Evolutionary conservation across 1,140 invertebrate species (phyloP).

Genomic region (Scylla paramamosain): DNA sequence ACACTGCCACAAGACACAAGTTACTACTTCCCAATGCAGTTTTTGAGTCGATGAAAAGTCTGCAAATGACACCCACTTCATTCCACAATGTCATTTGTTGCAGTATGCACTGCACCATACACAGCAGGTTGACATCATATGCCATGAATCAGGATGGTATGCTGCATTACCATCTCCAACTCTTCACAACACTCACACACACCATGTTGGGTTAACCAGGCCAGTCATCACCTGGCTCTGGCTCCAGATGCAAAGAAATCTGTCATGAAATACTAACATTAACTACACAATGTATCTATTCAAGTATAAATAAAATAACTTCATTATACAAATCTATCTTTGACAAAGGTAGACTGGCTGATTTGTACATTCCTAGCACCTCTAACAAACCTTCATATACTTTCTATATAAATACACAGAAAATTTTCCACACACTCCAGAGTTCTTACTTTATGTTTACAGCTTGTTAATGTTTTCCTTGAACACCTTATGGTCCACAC

Average conservation of each 20-base stretch:
- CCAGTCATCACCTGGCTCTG: background rate
- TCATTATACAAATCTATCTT: background rate
- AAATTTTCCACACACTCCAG: too few species aligned
- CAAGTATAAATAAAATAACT: too few species aligned
- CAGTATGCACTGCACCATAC: background rate
- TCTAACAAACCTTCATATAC: too few species aligned
- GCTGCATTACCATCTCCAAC: background rate
- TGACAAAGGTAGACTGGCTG: background rate
- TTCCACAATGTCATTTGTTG: background rate
- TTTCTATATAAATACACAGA: too few species aligned
- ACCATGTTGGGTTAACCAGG: background rate
- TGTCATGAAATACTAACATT: too few species aligned
- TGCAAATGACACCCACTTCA: background rate
- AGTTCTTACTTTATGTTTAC: too few species aligned
- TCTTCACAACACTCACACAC: constrained; percentile 3
- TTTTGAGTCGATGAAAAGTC: background rate
- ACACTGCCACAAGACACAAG: background rate
- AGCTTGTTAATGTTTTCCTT: too few species aligned
- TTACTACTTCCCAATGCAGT: background rate
- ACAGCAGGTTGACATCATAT: background rate
- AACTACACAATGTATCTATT: too few species aligned
- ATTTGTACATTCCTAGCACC: background rate
- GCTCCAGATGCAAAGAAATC: background rate
- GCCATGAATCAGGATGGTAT: constrained; percentile 20
- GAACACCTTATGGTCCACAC: too few species aligned